These are phyloP conservation scores for Malurus splendens DNA, from an alignment of 2,797 vertebrate genomes.

Conservation along the genomic window DNA sequence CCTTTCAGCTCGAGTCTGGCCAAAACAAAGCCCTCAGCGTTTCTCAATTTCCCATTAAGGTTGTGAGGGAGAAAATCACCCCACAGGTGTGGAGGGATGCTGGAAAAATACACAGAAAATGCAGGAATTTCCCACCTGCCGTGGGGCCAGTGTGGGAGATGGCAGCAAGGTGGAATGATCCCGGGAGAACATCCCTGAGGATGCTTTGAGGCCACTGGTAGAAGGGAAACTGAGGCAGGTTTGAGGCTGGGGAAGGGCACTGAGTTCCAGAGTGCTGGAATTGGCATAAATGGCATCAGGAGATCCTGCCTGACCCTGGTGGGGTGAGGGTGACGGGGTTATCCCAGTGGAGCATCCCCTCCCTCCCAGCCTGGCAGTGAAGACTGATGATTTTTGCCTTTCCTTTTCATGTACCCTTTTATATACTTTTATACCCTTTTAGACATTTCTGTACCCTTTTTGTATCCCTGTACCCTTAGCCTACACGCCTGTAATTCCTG, in stretches of 20 bases:
- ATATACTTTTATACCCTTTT: no score
- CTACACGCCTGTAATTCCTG: no score
- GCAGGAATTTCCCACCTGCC: background rate
- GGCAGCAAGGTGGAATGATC: accelerated
- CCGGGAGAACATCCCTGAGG: background rate
- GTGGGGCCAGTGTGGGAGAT: accelerated
- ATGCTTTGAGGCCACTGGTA: accelerated
- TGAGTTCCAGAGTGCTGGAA: no score
- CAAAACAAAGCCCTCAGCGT: background rate
- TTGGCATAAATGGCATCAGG: accelerated
- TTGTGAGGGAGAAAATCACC: background rate
- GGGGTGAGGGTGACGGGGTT: background rate
- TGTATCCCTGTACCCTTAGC: no score
- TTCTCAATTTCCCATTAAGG: background rate
- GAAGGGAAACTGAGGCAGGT: background rate
- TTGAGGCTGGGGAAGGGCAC: background rate
- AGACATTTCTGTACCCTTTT: no score
- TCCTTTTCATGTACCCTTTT: no score
- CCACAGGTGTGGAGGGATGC: background rate
- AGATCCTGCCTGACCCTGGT: background rate
- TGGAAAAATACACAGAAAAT: background rate
- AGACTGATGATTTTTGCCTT: no score
- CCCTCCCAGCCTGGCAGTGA: background rate
- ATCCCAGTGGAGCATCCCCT: background rate
- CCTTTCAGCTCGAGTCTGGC: background rate